Evolutionary conservation across 2,888 invertebrate species (phyloP).

Genomic region (Perithous albicinctus): DNA sequence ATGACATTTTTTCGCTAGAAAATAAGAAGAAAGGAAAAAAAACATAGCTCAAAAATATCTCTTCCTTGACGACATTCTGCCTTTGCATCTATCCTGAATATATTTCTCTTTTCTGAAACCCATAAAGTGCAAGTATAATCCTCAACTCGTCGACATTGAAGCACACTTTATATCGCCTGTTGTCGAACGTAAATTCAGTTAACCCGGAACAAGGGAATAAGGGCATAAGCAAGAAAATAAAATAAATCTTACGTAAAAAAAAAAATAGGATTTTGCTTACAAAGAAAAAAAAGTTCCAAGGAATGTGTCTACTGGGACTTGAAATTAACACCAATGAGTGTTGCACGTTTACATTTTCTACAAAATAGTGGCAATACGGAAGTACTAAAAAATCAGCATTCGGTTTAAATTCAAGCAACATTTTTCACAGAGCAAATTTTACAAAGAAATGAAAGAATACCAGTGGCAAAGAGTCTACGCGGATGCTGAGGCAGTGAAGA

Average conservation of each 20-base stretch:
- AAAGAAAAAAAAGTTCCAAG: background rate
- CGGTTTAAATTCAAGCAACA: too few species aligned
- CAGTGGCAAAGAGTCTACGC: background rate
- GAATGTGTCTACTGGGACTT: background rate
- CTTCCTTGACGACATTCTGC: background rate
- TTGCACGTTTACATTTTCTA: too few species aligned
- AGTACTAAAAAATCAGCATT: too few species aligned
- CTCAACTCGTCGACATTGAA: background rate
- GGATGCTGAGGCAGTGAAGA: constrained; percentile 47
- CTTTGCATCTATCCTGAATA: background rate
- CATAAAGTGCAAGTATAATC: background rate
- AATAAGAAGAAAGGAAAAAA: too few species aligned
- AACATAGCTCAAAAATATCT: constrained; percentile 34
- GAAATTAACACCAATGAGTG: too few species aligned
- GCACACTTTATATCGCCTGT: background rate
- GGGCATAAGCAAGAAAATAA: background rate
- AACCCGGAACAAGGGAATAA: background rate
- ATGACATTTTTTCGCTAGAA: constrained; percentile 6
- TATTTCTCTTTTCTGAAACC: background rate
- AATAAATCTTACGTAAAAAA: background rate
- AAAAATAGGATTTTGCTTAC: background rate
- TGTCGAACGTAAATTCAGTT: constrained; percentile 4
- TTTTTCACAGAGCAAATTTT: too few species aligned
- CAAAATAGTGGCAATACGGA: too few species aligned
- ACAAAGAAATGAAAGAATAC: constrained; percentile 17